Conservation (phyloP, 2,888 invertebrate genomes). For the Reticulitermes lucifugus region DNA sequence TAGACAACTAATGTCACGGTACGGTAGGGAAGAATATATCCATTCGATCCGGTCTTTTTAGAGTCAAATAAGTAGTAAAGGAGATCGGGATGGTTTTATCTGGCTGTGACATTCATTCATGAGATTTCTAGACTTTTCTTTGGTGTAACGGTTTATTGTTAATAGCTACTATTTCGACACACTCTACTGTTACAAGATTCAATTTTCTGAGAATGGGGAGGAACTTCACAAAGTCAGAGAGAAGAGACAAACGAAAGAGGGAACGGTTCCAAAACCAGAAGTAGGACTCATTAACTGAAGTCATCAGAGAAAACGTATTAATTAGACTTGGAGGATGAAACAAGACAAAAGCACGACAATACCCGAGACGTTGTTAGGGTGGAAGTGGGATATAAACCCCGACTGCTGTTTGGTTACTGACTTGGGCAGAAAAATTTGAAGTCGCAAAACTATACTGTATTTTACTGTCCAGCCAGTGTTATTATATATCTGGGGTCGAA, state of each 20-base stretch:
- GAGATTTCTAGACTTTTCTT: background rate
- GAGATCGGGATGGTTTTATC: no score
- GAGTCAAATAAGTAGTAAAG: no score
- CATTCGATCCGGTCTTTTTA: no score
- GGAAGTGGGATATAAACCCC: background rate
- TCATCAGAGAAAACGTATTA: background rate
- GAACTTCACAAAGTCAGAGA: conserved; percentile 17
- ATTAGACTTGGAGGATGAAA: conserved; percentile 13
- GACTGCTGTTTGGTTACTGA: background rate
- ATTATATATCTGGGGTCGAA: no score
- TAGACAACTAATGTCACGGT: no score
- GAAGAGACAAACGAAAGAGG: background rate
- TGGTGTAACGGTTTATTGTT: background rate
- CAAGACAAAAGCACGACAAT: background rate
- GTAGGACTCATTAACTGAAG: background rate
- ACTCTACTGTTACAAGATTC: background rate
- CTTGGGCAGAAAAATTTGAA: no score
- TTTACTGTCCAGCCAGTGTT: no score
- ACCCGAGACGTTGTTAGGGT: background rate
- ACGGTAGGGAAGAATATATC: no score
- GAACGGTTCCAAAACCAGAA: background rate
- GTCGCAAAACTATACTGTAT: no score
- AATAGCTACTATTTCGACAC: background rate
- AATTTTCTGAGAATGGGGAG: conserved; percentile 18
- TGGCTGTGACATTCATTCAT: no score